These are phyloP conservation scores for Rhadina sibilatrix DNA, from an alignment of 2,113 vertebrate species.

Conservation along the genomic window DNA sequence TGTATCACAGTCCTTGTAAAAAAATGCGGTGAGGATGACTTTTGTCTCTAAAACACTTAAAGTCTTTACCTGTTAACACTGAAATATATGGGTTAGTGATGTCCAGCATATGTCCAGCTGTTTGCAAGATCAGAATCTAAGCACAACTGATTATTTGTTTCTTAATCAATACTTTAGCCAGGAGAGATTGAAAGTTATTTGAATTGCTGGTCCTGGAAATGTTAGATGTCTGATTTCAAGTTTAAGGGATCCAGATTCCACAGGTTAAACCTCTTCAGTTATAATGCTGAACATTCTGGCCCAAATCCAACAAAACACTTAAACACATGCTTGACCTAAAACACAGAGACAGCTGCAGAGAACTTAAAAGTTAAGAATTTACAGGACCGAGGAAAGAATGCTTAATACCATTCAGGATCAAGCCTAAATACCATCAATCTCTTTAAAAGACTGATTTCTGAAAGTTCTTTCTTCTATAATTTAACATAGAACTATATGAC, in stretches of 20 bases:
- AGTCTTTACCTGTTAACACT: background rate
- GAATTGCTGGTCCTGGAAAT: slow-evolving; percentile 21
- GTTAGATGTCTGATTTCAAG: slow-evolving; percentile 6
- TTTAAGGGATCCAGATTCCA: slow-evolving; percentile 21
- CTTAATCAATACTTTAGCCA: slow-evolving; percentile 14
- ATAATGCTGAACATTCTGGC: slow-evolving; percentile 15
- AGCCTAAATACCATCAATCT: background rate
- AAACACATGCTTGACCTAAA: slow-evolving; percentile 33
- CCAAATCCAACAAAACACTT: slow-evolving; percentile 42
- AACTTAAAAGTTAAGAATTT: slow-evolving; percentile 35
- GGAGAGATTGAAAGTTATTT: slow-evolving; percentile 16
- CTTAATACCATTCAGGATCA: background rate
- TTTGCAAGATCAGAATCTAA: background rate
- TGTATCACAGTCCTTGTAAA: background rate
- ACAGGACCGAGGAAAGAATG: background rate
- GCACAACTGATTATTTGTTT: background rate
- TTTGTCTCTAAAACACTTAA: background rate
- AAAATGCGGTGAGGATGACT: background rate
- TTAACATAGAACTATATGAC: background rate
- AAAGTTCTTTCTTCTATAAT: background rate
- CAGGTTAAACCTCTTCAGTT: slow-evolving; percentile 23
- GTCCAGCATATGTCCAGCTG: background rate
- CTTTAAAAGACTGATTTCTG: background rate
- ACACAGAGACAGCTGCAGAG: background rate
- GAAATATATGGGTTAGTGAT: background rate